phyloP scores from a whole-genome alignment of 2,113 vertebrate species.

The Clupea harengus region DNA sequence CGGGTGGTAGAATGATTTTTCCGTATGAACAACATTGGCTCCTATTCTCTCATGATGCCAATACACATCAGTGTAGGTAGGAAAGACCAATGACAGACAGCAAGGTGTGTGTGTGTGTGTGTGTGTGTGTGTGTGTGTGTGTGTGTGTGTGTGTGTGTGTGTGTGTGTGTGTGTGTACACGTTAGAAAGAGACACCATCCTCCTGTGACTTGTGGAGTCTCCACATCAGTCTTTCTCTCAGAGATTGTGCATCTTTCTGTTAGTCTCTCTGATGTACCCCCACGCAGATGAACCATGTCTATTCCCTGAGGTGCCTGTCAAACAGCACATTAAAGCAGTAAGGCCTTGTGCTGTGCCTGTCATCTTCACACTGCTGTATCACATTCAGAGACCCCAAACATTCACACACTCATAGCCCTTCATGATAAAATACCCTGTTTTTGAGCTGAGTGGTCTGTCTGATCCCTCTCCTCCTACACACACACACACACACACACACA shows the following conservation, averaged over 20 bases:
- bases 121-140: constrained; percentile 16
- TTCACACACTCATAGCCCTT: neutral
- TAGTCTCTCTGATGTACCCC: neutral
- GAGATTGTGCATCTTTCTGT: no score
- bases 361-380: no score
- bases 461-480: neutral
- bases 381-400: neutral
- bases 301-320: neutral
- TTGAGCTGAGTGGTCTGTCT: neutral
- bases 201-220: no score
- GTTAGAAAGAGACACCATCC: no score
- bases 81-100: no score
- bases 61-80: no score
- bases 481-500: neutral
- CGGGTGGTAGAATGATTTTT: no score
- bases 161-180: neutral
- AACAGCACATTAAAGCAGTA: neutral
- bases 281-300: neutral
- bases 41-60: no score
- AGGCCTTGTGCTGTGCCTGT: neutral
- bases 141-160: neutral
- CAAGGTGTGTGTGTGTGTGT: no score
- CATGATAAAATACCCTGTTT: neutral
- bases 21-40: no score
- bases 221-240: no score